Base-by-base conservation (phyloP, 2,888 invertebrate species). In the Cerastis leucographa region DNA sequence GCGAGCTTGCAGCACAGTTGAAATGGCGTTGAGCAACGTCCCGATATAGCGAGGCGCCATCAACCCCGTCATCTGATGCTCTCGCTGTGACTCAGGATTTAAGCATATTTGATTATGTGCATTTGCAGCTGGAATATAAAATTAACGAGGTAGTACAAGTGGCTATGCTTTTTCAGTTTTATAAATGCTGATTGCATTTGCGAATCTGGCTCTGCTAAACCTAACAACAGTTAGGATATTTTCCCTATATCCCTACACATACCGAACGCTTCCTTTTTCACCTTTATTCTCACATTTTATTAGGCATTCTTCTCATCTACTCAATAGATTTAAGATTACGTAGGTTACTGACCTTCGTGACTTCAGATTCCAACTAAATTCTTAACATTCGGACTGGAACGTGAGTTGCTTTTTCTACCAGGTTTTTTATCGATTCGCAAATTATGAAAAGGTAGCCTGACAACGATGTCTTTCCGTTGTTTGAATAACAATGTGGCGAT, bases 21-120 rank as follows among this genome's bases (percentile, higher is more conserved):
- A 77, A 85, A 74, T 71, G 72, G 67, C 71, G 78, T 95, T 95
- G 95, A 95, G 95, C 94, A 95, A 95, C 88, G 54, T 91, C 93
- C 92, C 90, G 91, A 94, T 96, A 92, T 95, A 95, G 94, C 89
- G 68, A 89, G 87, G 89, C 89, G 90, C 88, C 88, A 89, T 86
- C 78, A 59, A 83, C 84, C 86, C 88, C 88, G 91, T 93, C 92
- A 92, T 90, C 82, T 74, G 86, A 90, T 77, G 70, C 89, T 89
- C 87, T 88, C 85, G 86, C 85, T 81, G 84, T 94, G 94, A 95
- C 86, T 95, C 95, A 94, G 90, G 82, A 81, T 80, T 78, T 82
- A 78, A 90, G 90, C 92, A 92, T 64, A 64, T 42, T 42, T 64
- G 42, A 42, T 25, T 89, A 90, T 91, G 92, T 88, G 89, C 91